These are phyloP conservation scores for Tenodera sinensis DNA, from an alignment of 2,888 invertebrate genomes.

Conservation along the genomic window DNA sequence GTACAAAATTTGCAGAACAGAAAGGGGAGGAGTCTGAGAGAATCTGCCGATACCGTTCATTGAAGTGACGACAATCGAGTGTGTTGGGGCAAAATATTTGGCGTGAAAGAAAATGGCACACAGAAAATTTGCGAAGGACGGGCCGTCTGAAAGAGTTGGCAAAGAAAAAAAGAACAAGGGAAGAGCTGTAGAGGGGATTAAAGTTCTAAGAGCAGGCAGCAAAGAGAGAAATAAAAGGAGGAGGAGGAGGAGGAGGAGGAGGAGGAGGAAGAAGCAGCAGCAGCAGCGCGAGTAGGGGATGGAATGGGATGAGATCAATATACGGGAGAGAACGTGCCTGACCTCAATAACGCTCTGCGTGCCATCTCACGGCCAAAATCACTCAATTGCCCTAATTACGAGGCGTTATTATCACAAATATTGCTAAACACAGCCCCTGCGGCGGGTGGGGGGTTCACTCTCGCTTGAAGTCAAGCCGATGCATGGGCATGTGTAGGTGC, in stretches of 20 bases:
- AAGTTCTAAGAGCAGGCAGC: not conserved
- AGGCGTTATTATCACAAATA: no score
- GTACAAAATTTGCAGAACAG: no score
- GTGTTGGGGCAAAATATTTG: not conserved
- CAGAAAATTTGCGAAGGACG: not conserved
- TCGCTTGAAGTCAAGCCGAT: no score
- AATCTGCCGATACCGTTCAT: not conserved
- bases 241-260: no score
- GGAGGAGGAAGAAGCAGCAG: not conserved
- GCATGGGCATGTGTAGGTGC: no score
- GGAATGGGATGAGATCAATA: not conserved
- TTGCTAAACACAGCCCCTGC: no score
- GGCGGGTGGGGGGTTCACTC: no score
- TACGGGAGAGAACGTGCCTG: constrained; percentile 9
- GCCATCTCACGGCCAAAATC: not conserved
- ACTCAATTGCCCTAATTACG: not conserved
- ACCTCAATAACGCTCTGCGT: not conserved
- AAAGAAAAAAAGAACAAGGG: not conserved
- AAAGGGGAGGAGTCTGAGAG: no score
- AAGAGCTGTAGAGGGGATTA: not conserved
- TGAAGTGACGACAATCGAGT: not conserved
- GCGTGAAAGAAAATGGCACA: not conserved
- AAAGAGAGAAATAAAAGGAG: not conserved
- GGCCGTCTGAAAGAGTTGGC: not conserved
- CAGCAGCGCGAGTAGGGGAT: not conserved